A percentile compares a stretch with the other conserved stretches of the same genome.
Evolutionary conservation across 2,888 invertebrate species (phyloP).

Genomic region (Drosophila macrospina): DNA sequence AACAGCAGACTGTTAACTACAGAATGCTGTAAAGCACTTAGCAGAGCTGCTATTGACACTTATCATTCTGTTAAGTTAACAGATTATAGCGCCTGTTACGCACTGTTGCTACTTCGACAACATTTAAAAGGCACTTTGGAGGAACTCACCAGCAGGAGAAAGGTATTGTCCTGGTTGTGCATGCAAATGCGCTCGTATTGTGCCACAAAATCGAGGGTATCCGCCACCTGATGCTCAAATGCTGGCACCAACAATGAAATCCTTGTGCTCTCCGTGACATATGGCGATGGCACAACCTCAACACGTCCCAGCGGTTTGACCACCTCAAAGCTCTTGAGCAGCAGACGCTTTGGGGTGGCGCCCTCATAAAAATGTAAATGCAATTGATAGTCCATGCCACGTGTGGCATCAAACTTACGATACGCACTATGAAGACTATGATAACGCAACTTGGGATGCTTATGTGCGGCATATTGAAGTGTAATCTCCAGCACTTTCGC

Average conservation of each 20-base stretch:
- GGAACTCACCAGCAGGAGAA: slow-evolving; percentile 88
- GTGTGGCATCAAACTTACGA: slow-evolving; percentile 91
- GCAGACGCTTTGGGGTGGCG: slow-evolving; percentile 50
- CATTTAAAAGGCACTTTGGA: no score
- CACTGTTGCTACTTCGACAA: no score
- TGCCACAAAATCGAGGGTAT: slow-evolving; percentile 89
- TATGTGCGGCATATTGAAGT: slow-evolving; percentile 86
- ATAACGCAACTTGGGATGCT: slow-evolving; percentile 87
- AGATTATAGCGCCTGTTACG: no score
- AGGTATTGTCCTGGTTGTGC: slow-evolving; percentile 91
- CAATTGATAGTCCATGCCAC: slow-evolving; percentile 94
- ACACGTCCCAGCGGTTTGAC: slow-evolving; percentile 94
- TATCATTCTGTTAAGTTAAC: slow-evolving; percentile 3
- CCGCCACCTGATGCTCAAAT: slow-evolving; percentile 86
- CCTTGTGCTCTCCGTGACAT: slow-evolving; percentile 96
- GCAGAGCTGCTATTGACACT: slow-evolving; percentile 1
- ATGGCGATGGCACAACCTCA: slow-evolving; percentile 96
- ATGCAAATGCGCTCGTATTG: slow-evolving; percentile 91
- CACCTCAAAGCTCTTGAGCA: slow-evolving; percentile 90
- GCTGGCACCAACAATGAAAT: slow-evolving; percentile 92
- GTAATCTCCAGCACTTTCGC: slow-evolving; percentile 87
- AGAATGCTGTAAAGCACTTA: slow-evolving; percentile 18
- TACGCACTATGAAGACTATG: slow-evolving; percentile 89
- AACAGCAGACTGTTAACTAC: no score
- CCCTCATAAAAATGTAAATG: slow-evolving; percentile 88